phyloP scores from a whole-genome alignment of 2,888 invertebrate genomes.

The Xanthorhoe spadicearia region DNA sequence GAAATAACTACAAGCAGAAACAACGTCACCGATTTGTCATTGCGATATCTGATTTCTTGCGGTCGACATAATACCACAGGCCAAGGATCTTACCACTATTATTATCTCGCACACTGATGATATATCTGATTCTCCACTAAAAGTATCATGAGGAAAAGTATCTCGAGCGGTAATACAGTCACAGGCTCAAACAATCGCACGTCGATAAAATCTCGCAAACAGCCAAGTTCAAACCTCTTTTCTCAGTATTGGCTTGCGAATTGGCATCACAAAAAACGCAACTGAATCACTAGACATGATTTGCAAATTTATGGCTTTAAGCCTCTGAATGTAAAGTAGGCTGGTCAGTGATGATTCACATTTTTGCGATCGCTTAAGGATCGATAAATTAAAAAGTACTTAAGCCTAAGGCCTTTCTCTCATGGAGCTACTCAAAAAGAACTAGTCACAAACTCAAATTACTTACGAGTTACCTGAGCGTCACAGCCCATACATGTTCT shows the following conservation, averaged over 20 bases:
- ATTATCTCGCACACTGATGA: slow-evolving; percentile 9
- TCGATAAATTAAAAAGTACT: slow-evolving; percentile 41
- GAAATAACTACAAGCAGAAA: background rate
- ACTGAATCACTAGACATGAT: slow-evolving; percentile 75
- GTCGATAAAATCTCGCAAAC: slow-evolving; percentile 60
- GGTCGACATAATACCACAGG: slow-evolving; percentile 11
- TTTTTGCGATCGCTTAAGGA: slow-evolving; percentile 38
- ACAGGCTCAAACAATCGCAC: slow-evolving; percentile 50
- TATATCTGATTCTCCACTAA: slow-evolving; percentile 19
- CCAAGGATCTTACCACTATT: slow-evolving; percentile 18
- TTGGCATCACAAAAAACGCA: slow-evolving; percentile 57
- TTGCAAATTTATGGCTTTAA: slow-evolving; percentile 70
- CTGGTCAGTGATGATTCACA: slow-evolving; percentile 57
- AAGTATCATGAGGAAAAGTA: slow-evolving; percentile 38
- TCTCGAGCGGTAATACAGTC: slow-evolving; percentile 44
- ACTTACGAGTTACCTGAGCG: no score
- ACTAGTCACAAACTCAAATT: no score
- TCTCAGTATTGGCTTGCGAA: slow-evolving; percentile 59
- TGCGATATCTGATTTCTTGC: slow-evolving; percentile 13
- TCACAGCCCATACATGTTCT: no score
- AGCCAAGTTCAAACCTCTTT: slow-evolving; percentile 57
- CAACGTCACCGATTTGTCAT: background rate
- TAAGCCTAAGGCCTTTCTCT: no score
- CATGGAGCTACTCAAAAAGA: no score
- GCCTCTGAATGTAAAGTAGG: slow-evolving; percentile 72